phyloP scores from a whole-genome alignment of 2,113 vertebrate species.

The Chloropsis cyanopogon region DNA sequence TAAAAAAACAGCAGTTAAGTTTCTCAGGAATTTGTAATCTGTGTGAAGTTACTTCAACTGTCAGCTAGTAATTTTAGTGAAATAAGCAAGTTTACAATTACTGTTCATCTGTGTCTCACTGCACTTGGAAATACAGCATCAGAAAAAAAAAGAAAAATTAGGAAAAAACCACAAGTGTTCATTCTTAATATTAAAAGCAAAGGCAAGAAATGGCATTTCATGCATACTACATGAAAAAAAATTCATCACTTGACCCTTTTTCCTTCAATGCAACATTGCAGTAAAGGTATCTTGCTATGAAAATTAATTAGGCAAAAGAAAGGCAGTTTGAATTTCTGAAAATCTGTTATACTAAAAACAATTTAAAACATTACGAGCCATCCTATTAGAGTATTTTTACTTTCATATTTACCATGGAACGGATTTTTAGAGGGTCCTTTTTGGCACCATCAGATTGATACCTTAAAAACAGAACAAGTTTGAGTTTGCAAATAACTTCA shows the following conservation, averaged over 20 bases:
- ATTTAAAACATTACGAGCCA: neutral
- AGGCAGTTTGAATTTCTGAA: neutral
- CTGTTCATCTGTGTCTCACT: neutral
- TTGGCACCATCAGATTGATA: conserved; percentile 93
- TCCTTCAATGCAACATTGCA: neutral
- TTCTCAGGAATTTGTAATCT: neutral
- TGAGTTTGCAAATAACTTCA: neutral
- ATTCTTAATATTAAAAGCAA: neutral
- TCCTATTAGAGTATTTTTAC: neutral
- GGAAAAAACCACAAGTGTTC: neutral
- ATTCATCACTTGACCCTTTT: neutral
- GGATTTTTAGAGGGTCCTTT: conserved; percentile 95
- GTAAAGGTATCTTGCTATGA: neutral
- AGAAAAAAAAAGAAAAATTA: neutral
- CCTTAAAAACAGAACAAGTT: conserved; percentile 69
- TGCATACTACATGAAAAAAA: neutral
- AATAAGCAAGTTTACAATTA: neutral
- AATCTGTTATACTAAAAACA: neutral
- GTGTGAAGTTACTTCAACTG: neutral
- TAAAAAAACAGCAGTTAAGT: neutral
- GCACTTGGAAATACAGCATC: neutral
- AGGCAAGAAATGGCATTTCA: neutral
- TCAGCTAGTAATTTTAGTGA: neutral
- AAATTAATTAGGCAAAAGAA: neutral
- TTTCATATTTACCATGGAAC: conserved; percentile 86